Evolutionary conservation across 2,113 vertebrate genomes (phyloP), one percentile per base, ranked within the genome.

Genomic region (Electrona antarctica): DNA sequence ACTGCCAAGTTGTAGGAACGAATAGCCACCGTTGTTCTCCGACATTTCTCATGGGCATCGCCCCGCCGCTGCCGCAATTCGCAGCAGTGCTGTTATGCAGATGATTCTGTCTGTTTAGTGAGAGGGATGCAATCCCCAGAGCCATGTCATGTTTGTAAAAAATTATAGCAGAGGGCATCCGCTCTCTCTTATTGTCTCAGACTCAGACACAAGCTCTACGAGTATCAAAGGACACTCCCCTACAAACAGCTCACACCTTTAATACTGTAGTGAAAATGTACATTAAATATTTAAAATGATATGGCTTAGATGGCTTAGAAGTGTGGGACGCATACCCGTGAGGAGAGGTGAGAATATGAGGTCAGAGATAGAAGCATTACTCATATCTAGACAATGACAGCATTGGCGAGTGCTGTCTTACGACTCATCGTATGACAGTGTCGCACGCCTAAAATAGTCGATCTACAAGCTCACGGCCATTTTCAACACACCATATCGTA

Each of bases 351-450:
- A 71, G 33, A 41, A 41, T 4, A 41, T 3, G 33, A 78, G 83
- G 82, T 84, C 80, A 74, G 73, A 52, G 14, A 55, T 45, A 60
- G 57, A 50, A 11, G 28, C 82, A 85, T 81, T 80, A 80, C 72
- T 85, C 83, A 79, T 64, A 61, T 81, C 62, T 66, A 83, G 76
- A 83, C 68, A 79, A 77, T 57, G 52, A 81, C 62, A 59, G 59
- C 55, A 8, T 71, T 21, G 71, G 69, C 79, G 83, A 74, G 61
- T 12, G 2, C 55, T 28, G 69, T 52, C 63, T 85, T 45, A 66
- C 21, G 1, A 41, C 2, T 41, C 33, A 41, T 41, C 33, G 33
- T 41, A 41, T 41, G 33, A 41, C 33, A 41, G 33, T 41, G 33
- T 41, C 33, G 33, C 33, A 2, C 33, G 1, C 33, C 33, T 0